Conservation (phyloP, 2,888 invertebrate genomes). For the Zygogramma bicolorata region DNA sequence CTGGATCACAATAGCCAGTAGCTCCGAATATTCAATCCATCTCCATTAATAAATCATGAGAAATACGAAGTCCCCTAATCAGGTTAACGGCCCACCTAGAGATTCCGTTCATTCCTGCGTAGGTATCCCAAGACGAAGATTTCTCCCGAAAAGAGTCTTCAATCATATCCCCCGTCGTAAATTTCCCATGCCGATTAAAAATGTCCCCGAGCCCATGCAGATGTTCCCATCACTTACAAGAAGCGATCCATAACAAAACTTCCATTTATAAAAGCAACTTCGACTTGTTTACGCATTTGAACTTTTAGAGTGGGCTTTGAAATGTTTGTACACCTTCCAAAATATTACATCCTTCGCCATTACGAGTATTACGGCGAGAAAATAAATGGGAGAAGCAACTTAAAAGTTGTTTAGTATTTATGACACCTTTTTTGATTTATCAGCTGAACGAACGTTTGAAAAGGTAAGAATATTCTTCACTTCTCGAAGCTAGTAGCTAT, state of each 20-base stretch:
- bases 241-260: constrained; percentile 16
- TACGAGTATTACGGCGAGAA: background rate
- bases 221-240: constrained; percentile 8
- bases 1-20: background rate
- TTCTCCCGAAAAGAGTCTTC: background rate
- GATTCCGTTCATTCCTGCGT: background rate
- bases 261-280: constrained; percentile 5
- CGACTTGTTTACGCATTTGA: constrained; percentile 20
- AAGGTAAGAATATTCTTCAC: constrained; percentile 10
- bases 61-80: background rate
- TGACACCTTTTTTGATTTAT: constrained; percentile 37
- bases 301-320: constrained; percentile 39
- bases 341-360: constrained; percentile 27
- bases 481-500: constrained; percentile 14
- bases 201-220: constrained; percentile 8
- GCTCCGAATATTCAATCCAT: background rate
- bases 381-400: constrained; percentile 32
- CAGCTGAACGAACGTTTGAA: background rate
- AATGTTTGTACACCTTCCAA: constrained; percentile 31
- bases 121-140: background rate
- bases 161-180: background rate
- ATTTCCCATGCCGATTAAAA: constrained; percentile 8
- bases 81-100: background rate
- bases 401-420: constrained; percentile 36
- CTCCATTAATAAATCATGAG: background rate